These are phyloP conservation scores for Epinephelus cyanopodus DNA, from an alignment of 2,113 vertebrate genomes.

Conservation along the genomic window DNA sequence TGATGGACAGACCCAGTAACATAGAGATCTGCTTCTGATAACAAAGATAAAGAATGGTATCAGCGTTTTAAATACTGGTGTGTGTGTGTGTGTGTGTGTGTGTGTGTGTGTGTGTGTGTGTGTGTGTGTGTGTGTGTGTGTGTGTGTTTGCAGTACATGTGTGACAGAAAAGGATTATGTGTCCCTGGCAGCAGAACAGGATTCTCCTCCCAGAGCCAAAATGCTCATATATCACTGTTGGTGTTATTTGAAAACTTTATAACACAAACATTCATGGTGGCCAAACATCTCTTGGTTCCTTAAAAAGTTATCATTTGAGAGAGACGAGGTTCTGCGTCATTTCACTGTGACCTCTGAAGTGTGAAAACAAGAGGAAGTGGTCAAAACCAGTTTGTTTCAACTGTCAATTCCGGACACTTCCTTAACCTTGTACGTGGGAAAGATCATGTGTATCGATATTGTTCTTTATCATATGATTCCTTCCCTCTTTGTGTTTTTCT, in stretches of 20 bases:
- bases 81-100: neutral
- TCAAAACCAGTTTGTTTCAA: slow-evolving; percentile 1
- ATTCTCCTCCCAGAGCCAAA: neutral
- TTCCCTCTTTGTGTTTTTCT: no score
- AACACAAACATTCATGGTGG: neutral
- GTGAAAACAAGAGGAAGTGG: slow-evolving; percentile 47
- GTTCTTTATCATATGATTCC: no score
- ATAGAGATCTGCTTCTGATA: slow-evolving; percentile 15
- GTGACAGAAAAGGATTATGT: slow-evolving; percentile 18
- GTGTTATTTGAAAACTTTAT: neutral
- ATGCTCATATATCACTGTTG: neutral
- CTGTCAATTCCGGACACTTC: no score
- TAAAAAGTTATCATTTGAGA: neutral
- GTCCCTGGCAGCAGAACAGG: slow-evolving; percentile 37
- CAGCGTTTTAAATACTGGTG: neutral
- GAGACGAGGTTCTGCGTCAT: neutral
- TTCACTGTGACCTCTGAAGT: slow-evolving; percentile 6
- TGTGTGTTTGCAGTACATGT: neutral
- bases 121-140: neutral
- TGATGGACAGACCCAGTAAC: neutral
- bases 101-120: neutral
- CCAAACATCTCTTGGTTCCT: neutral
- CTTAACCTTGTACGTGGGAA: neutral
- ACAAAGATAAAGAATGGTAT: neutral
- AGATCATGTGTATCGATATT: neutral